Evolutionary conservation across 2,113 vertebrate genomes (phyloP).

Genomic region (Acrocephalus kingi): DNA sequence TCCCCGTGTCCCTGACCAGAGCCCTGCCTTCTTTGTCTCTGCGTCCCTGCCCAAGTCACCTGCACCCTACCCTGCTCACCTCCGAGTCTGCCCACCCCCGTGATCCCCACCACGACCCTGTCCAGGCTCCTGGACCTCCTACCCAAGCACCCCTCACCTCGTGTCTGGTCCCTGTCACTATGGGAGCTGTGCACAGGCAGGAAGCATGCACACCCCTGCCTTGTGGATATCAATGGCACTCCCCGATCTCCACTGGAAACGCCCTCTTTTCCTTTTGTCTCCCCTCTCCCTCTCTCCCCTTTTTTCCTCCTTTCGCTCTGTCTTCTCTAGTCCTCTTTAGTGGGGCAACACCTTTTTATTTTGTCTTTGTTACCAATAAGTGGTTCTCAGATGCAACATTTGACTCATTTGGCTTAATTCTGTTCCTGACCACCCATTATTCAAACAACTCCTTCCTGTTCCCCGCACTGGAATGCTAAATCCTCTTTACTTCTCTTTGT

Average conservation of each 20-base stretch:
- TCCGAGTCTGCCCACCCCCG: background rate
- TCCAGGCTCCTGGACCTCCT: background rate
- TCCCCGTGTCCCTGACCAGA: background rate
- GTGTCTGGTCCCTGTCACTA: background rate
- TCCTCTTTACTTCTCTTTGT: background rate
- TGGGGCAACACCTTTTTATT: too few species aligned
- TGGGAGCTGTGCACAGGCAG: background rate
- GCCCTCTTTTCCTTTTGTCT: background rate
- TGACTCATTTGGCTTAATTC: background rate
- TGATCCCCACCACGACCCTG: rapidly evolving
- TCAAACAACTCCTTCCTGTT: background rate
- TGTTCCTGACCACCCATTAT: rapidly evolving
- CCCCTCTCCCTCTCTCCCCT: background rate
- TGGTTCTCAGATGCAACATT: rapidly evolving
- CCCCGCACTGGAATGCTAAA: rapidly evolving
- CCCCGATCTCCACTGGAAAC: rapidly evolving
- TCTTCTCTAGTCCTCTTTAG: background rate
- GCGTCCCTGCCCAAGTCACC: too few species aligned
- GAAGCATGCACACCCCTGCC: too few species aligned
- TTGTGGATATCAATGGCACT: rapidly evolving
- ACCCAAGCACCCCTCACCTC: background rate
- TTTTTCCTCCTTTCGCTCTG: background rate
- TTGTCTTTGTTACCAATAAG: background rate
- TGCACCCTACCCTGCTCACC: rapidly evolving
- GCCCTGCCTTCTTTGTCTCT: background rate